A percentile compares a stretch with the other conserved stretches of the same genome.
These are phyloP conservation scores for Mormyrus iriodes DNA, from an alignment of 2,113 vertebrate genomes.

Conservation along the genomic window DNA sequence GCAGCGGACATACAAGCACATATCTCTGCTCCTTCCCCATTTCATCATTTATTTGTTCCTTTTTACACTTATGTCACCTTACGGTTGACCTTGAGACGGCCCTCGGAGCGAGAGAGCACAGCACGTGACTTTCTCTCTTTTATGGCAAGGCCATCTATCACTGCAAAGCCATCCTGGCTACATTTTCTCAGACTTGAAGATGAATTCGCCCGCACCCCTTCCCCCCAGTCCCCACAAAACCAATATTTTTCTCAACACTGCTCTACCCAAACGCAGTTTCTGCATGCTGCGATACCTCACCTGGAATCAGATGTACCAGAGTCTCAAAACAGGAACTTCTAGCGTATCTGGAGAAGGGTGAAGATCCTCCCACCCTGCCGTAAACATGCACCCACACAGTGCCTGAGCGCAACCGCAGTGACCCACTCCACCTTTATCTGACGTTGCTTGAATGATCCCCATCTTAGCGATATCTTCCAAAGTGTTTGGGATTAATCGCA, in stretches of 20 bases:
- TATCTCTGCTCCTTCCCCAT: not conserved
- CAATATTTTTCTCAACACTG: slow-evolving; percentile 14
- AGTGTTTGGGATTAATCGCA: slow-evolving; percentile 29
- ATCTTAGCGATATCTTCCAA: slow-evolving; percentile 20
- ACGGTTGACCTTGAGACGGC: slow-evolving; percentile 18
- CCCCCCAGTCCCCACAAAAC: not conserved
- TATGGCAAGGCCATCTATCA: not conserved
- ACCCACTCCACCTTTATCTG: not conserved
- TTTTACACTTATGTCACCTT: not conserved
- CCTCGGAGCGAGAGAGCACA: not conserved
- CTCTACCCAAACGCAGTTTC: not conserved
- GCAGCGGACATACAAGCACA: not conserved
- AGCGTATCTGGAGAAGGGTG: not conserved
- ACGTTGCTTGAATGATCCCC: slow-evolving; percentile 22
- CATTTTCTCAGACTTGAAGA: slow-evolving; percentile 6
- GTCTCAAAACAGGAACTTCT: slow-evolving; percentile 16
- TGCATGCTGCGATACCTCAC: not conserved
- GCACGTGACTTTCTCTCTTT: not conserved
- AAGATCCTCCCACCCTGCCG: not conserved
- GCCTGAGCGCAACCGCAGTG: not conserved
- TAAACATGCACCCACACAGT: not conserved
- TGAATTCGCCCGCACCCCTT: not conserved
- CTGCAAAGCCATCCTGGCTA: not conserved
- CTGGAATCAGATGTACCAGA: slow-evolving; percentile 22
- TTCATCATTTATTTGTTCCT: not conserved